Evolutionary conservation across 2,113 vertebrate genomes (phyloP), one percentile per base, ranked within the genome.

Genomic region (Cricetomys ansorgei): DNA sequence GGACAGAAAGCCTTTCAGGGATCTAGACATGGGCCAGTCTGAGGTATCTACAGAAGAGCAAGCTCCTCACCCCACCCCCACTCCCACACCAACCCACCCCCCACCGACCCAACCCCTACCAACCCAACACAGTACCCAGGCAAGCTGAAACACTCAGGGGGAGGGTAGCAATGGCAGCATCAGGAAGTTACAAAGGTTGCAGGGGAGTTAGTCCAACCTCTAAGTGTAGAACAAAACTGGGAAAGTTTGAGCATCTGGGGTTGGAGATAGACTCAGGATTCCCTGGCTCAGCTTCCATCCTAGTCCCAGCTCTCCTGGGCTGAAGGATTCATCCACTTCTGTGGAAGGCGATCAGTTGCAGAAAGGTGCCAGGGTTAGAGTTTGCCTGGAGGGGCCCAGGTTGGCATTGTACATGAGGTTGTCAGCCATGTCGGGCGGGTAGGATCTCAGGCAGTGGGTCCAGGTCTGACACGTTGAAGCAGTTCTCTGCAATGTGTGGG

Each of bases 231-330:
- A 62, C 80, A 64, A 45, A 84, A 64, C 25, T 50, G 75, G 23
- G 23, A 84, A 13, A 64, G 59, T 65, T 12, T 34, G 43, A 65
- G 29, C 8, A 3, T 23, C 31, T 57, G 37, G 31, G 37, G 25
- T 3, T 65, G 40, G 59, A 43, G 17, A 16, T 45, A 45, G 59
- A 48, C 40, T 21, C 31, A 27, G 40, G 59, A 45, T 45, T 19
- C 27, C 31, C 17, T 12, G 29, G 1, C 40, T 5, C 27, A 1
- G 5, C 1, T 19, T 10, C 27, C 8, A 21, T 45, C 15, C 40
- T 83, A 59, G 23, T 29, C n/a, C 53, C 27, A 7, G 40, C 23
- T 40, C 29, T 9, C 7, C 13, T 25, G 25, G 40, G 15, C 29
- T 64, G 59, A 9, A 65, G 65, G 59, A 40, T 16, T 85, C 81